Evolutionary conservation across 2,113 vertebrate genomes (phyloP).

Genomic region (Forbesichthys agassizii): DNA sequence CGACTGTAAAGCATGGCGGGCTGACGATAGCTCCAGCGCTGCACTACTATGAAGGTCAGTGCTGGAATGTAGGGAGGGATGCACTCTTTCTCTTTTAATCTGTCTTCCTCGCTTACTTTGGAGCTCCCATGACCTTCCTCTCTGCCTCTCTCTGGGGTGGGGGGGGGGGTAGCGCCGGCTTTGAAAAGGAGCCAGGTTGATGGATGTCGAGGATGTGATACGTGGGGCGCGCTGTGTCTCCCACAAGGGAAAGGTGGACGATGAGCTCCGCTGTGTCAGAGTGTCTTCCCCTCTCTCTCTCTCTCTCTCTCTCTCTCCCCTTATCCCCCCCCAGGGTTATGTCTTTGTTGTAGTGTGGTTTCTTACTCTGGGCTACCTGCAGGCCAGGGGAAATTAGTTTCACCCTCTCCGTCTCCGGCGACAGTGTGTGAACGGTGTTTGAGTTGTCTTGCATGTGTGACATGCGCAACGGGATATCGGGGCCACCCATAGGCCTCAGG

Average conservation of each 20-base stretch:
- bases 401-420: constrained; percentile 47
- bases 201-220: constrained; percentile 66
- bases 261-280: constrained; percentile 25
- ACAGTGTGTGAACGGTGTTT: constrained; percentile 51
- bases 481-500: constrained; percentile 72
- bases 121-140: constrained; percentile 57
- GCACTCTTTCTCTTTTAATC: constrained; percentile 50
- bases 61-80: constrained; percentile 66
- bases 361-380: constrained; percentile 44
- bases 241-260: constrained; percentile 48
- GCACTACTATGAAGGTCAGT: constrained; percentile 54
- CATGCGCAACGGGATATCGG: constrained; percentile 61
- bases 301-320: background rate
- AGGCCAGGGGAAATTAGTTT: constrained; percentile 49
- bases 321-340: constrained; percentile 9
- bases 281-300: background rate
- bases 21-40: constrained; percentile 58
- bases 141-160: constrained; percentile 32
- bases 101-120: constrained; percentile 46
- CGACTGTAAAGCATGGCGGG: constrained; percentile 51
- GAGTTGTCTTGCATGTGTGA: constrained; percentile 60
- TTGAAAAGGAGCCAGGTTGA: constrained; percentile 66
- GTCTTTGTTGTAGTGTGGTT: constrained; percentile 51
- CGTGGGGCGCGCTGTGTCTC: constrained; percentile 48
- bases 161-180: constrained; percentile 20